Percentiles rank a stretch among this genome's conserved stretches.
Evolutionary conservation across 2,113 vertebrate species (phyloP).

Genomic region (Eonycteris spelaea): DNA sequence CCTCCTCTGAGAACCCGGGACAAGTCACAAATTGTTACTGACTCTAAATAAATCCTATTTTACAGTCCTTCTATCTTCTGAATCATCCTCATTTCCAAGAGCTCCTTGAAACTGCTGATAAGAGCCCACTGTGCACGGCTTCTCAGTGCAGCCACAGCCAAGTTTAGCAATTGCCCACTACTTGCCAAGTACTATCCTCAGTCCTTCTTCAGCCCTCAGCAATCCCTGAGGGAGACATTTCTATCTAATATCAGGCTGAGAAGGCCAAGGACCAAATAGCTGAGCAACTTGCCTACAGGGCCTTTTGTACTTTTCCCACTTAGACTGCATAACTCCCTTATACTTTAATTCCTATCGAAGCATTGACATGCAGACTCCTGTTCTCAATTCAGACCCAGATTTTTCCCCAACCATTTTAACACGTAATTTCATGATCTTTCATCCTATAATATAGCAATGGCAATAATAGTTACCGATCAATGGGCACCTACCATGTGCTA

Average conservation of each 20-base stretch:
- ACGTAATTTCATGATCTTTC: no score
- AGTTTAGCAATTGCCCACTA: accelerated
- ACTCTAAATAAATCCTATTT: background rate
- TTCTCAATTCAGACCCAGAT: background rate
- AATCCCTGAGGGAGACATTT: background rate
- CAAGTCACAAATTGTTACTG: background rate
- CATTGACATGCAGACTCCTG: background rate
- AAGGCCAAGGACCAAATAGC: background rate
- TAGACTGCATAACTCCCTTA: background rate
- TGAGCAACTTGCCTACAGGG: no score
- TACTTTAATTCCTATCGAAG: background rate
- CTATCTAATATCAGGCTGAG: background rate
- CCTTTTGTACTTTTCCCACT: background rate
- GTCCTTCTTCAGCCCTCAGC: background rate
- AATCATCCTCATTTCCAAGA: background rate
- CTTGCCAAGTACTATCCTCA: accelerated
- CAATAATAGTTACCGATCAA: accelerated
- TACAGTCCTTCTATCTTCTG: background rate
- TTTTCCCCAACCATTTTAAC: background rate
- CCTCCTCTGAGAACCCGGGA: background rate
- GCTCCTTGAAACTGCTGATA: background rate
- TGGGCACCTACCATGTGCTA: accelerated
- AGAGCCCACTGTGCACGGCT: background rate
- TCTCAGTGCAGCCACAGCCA: background rate
- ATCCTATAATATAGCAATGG: no score